Evolutionary conservation across 2,797 vertebrate species (phyloP).

Genomic region (Alauda arvensis): DNA sequence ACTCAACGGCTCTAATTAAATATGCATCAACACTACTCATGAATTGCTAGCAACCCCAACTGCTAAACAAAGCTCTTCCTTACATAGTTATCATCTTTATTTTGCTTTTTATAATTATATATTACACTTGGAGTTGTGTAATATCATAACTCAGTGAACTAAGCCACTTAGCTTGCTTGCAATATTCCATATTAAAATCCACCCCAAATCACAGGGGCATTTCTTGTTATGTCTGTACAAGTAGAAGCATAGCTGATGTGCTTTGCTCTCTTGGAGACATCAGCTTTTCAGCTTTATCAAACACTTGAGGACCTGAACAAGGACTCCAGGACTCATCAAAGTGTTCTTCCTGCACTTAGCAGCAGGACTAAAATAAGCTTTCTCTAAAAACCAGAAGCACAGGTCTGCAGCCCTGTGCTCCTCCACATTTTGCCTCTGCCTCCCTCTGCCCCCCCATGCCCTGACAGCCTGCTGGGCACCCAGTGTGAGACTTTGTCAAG

Average conservation of each 20-base stretch:
- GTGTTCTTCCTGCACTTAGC: not conserved
- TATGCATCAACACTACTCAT: not conserved
- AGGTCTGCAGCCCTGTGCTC: not conserved
- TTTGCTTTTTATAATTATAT: not conserved
- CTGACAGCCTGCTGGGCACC: not conserved
- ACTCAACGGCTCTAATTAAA: not conserved
- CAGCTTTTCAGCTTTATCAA: not conserved
- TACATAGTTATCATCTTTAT: not conserved
- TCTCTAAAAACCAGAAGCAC: not conserved
- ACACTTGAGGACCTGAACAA: not conserved
- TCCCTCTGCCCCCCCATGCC: not conserved
- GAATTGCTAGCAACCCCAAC: not conserved
- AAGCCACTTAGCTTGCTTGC: not conserved
- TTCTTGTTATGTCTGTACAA: not conserved
- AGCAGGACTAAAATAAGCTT: not conserved
- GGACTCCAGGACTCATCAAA: not conserved
- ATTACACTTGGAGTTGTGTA: not conserved
- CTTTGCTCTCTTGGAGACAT: not conserved
- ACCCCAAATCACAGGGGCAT: not conserved
- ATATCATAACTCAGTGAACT: not conserved
- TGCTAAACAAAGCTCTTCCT: not conserved
- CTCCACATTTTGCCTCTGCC: not conserved
- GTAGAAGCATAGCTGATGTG: not conserved
- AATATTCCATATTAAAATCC: not conserved
- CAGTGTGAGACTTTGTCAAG: rapidly evolving